phyloP scores from a whole-genome alignment of 2,888 invertebrate species.

The Drosophila melanosoma region DNA sequence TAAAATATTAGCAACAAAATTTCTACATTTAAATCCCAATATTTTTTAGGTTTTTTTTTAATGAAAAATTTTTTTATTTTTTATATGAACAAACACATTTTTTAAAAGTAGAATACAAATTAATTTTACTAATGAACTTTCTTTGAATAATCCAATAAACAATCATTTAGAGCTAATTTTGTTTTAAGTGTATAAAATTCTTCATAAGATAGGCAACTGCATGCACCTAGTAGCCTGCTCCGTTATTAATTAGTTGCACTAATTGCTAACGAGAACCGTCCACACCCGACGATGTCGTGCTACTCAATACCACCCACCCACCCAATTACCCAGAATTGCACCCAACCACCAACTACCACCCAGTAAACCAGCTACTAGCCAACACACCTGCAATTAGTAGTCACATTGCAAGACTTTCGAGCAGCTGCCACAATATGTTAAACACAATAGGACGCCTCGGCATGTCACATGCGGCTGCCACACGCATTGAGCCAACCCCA shows the following conservation, averaged over 20 bases:
- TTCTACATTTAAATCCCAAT: background rate
- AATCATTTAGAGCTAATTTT: background rate
- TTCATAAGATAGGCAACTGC: background rate
- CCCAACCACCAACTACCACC: background rate
- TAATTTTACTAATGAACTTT: background rate
- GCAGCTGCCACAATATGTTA: slow-evolving; percentile 35
- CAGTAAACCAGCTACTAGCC: slow-evolving; percentile 6
- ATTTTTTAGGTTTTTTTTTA: too few relatives aligned
- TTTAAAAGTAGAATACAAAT: background rate
- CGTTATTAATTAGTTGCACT: slow-evolving; percentile 62
- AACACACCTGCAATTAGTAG: slow-evolving; percentile 47
- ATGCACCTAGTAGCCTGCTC: slow-evolving; percentile 25
- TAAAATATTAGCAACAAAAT: background rate
- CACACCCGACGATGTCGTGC: background rate
- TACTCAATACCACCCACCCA: background rate
- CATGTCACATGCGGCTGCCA: slow-evolving; percentile 69
- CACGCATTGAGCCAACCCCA: slow-evolving; percentile 46
- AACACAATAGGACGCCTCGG: slow-evolving; percentile 31
- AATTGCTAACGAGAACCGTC: slow-evolving; percentile 40
- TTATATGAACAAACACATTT: background rate
- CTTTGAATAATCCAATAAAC: background rate
- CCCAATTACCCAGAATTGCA: background rate
- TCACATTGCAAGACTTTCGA: slow-evolving; percentile 61
- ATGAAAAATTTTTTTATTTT: too few relatives aligned
- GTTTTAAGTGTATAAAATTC: background rate